Evolutionary conservation across 2,888 invertebrate genomes (phyloP).

Genomic region (Serrognathus titanus): DNA sequence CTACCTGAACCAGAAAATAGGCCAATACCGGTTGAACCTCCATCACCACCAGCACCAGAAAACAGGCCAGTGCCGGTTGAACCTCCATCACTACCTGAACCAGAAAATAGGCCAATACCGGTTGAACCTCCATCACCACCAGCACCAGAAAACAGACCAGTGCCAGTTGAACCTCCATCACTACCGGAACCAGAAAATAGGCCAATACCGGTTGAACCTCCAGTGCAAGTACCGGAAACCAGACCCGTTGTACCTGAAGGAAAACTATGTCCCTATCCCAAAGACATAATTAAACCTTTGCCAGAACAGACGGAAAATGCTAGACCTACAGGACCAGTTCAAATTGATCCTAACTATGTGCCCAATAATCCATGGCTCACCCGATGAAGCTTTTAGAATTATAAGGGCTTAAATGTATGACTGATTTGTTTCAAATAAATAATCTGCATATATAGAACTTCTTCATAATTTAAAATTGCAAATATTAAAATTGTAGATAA

Average conservation of each 20-base stretch:
- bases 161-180: background rate
- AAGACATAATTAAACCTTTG: background rate
- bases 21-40: background rate
- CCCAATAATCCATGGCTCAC: slow-evolving; percentile 6
- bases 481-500: no score
- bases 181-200: background rate
- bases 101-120: background rate
- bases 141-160: background rate
- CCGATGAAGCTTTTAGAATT: background rate
- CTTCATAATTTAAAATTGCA: no score
- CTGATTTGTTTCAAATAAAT: no score
- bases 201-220: slow-evolving; percentile 3
- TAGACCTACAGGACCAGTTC: background rate
- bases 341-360: slow-evolving; percentile 1
- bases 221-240: background rate
- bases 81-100: background rate
- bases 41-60: background rate
- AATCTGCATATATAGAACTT: no score
- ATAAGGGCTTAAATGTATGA: no score
- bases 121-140: background rate
- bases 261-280: no score
- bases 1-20: background rate
- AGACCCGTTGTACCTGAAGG: no score
- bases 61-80: background rate
- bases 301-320: background rate